Conservation (phyloP, 2,113 vertebrate species). For the Rhegmatorhina hoffmannsi region DNA sequence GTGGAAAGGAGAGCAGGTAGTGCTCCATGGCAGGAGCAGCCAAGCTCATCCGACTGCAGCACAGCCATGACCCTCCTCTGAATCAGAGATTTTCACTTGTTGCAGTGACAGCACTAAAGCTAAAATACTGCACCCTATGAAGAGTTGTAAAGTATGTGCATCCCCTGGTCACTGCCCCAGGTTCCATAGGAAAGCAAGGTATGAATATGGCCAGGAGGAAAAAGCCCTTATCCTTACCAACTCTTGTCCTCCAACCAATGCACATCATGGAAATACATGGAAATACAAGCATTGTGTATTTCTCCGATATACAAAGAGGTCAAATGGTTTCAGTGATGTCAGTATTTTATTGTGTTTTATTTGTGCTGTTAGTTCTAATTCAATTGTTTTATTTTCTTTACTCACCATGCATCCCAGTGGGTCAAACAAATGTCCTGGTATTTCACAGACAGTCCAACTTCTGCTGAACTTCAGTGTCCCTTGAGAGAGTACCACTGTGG, state of each 20-base stretch:
- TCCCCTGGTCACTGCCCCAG: neutral
- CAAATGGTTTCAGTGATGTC: neutral
- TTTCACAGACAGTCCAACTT: neutral
- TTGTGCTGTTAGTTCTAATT: neutral
- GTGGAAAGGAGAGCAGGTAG: neutral
- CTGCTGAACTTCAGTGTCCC: neutral
- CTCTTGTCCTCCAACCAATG: neutral
- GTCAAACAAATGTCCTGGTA: neutral
- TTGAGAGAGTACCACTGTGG: neutral
- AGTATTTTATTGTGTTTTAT: neutral
- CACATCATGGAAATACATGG: neutral
- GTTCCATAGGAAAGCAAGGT: neutral
- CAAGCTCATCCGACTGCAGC: rapidly evolving
- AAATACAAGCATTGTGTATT: neutral
- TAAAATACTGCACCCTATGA: neutral
- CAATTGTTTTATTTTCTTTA: neutral
- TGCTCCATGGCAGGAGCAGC: neutral
- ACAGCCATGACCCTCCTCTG: neutral
- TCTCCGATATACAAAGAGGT: neutral
- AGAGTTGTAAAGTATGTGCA: neutral
- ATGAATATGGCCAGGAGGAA: neutral
- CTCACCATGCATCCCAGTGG: neutral
- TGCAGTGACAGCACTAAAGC: neutral
- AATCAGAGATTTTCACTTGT: rapidly evolving
- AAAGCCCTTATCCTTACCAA: neutral